Base-by-base conservation (phyloP, 1,140 invertebrate species). In the Macrobrachium nipponense region DNA sequence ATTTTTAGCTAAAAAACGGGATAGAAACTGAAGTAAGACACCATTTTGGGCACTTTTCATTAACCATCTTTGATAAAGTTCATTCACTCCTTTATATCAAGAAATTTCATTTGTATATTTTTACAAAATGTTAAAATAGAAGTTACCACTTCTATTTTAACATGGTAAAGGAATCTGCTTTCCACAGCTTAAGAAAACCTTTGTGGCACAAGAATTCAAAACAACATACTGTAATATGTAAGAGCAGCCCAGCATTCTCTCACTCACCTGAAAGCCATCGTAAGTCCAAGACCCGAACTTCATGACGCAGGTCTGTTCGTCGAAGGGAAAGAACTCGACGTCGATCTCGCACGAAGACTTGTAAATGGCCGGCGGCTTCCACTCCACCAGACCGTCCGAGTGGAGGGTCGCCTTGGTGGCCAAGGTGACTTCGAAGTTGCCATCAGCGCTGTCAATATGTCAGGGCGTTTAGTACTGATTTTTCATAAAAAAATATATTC, bases 271-370 rank as follows among this genome's bases (percentile, higher is more conserved):
- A 59, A 79, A 79, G 2, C 83, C 83, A 23, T 86, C 83, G 59
- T 86, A 86, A 27, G 83, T 86, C 83, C 83, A 86, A 18, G 83
- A 86, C 7, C 83, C 83, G 23, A 86, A 86, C 83, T 86, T 86
- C 83, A 86, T 86, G 66, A 86, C 83, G 23, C 83, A 86, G 6
- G 83, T 86, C 70, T 86, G 83, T 66, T 86, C 83, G 59, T 86
- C 83, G 59, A 86, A 86, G 60, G 83, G 83, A 17, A 86, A 86
- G 66, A 86, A 86, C 77, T 86, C 83, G 17, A 86, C 83, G 61
- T 86, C 83, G 58, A 86, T 86, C 75, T 86, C 83, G 27, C 81
- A 82, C 17, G 83, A 86, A 0, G 83, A 86, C 77, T 86, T 86
- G 83, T 86, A 86, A 51, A 86, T 86, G 59, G 83, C 83, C 4